These are phyloP conservation scores for Paralvinella palmiformis DNA, from an alignment of 1,140 invertebrate genomes.

Conservation along the genomic window DNA sequence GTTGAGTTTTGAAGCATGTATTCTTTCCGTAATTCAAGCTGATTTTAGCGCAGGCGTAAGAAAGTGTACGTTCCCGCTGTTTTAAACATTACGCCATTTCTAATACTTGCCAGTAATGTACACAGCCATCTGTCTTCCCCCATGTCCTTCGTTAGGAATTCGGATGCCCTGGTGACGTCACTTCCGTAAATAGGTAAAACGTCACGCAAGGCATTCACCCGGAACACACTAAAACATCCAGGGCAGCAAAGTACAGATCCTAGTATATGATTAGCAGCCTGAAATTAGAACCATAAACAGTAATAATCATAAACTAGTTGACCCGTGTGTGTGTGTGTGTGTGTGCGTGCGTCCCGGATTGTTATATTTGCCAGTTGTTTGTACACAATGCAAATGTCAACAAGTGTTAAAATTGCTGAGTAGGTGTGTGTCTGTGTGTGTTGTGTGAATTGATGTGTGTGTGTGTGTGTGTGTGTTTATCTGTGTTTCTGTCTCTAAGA, in stretches of 20 bases:
- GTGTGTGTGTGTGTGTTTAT: too few relatives aligned
- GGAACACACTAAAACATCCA: slow-evolving; percentile 95
- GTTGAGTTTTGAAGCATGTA: too few relatives aligned
- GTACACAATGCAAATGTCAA: not conserved
- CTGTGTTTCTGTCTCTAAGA: too few relatives aligned
- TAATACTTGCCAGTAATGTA: slow-evolving; percentile 34
- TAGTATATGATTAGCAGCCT: slow-evolving; percentile 43
- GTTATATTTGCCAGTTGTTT: too few relatives aligned
- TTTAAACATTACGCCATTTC: too few relatives aligned
- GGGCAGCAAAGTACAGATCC: slow-evolving; percentile 56
- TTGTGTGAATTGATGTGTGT: too few relatives aligned
- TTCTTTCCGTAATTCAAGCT: too few relatives aligned
- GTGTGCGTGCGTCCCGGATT: too few relatives aligned
- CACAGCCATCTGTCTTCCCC: slow-evolving; percentile 42
- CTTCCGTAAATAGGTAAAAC: slow-evolving; percentile 95
- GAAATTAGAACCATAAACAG: not conserved
- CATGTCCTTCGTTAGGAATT: slow-evolving; percentile 99
- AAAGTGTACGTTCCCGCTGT: too few relatives aligned
- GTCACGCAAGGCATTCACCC: slow-evolving; percentile 84
- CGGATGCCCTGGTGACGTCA: slow-evolving; percentile 83
- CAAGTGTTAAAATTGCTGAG: not conserved
- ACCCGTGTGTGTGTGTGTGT: not conserved
- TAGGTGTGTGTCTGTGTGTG: too few relatives aligned
- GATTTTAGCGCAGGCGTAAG: too few relatives aligned
- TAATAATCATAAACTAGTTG: not conserved